These are phyloP conservation scores for Aphaenogaster rudis DNA, from an alignment of 1,140 invertebrate genomes.

Conservation along the genomic window DNA sequence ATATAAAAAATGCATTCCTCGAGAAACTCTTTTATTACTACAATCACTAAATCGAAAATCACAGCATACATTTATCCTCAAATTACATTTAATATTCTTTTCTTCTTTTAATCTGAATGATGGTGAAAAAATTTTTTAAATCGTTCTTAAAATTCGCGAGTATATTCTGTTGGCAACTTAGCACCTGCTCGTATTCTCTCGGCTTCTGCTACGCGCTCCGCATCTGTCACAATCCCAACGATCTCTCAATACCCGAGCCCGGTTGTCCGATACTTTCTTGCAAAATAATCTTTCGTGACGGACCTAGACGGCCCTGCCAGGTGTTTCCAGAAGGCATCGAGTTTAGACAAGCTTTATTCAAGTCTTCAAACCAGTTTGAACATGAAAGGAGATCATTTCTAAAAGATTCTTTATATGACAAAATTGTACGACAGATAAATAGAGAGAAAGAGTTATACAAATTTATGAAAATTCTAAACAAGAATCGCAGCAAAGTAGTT, in stretches of 20 bases:
- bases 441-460: background rate
- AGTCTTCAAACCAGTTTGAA: slow-evolving; percentile 19
- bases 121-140: background rate
- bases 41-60: background rate
- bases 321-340: slow-evolving; percentile 27
- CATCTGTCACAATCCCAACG: slow-evolving; percentile 58
- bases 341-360: slow-evolving; percentile 8
- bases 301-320: slow-evolving; percentile 44
- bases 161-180: slow-evolving; percentile 25
- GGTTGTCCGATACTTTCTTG: slow-evolving; percentile 44
- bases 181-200: slow-evolving; percentile 47
- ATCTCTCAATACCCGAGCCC: slow-evolving; percentile 6
- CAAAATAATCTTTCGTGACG: slow-evolving; percentile 46
- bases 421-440: background rate
- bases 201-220: slow-evolving; percentile 56
- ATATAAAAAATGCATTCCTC: background rate
- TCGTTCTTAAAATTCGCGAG: background rate
- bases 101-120: background rate
- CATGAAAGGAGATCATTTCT: background rate
- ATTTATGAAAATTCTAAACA: background rate
- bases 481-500: slow-evolving; percentile 2
- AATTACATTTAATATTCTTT: background rate
- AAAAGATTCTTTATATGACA: background rate
- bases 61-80: background rate
- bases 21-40: background rate